phyloP scores from a whole-genome alignment of 2,888 invertebrate species.

The Caenorhabditis angaria region DNA sequence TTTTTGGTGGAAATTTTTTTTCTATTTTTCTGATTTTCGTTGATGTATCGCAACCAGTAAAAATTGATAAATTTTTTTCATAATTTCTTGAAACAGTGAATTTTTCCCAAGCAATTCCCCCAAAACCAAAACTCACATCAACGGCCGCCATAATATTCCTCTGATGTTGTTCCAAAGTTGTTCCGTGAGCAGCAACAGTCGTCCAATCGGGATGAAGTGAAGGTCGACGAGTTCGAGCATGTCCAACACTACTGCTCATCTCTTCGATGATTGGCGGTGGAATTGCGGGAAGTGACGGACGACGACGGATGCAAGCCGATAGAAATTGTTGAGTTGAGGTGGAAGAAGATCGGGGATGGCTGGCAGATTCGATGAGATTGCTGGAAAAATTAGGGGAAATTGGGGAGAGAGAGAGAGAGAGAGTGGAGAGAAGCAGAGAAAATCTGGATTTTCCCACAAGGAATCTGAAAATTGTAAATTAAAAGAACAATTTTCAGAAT shows the following conservation, averaged over 20 bases:
- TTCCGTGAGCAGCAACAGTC: background rate
- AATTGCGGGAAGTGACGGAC: slow-evolving; percentile 52
- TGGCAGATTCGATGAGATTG: background rate
- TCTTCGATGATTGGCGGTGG: slow-evolving; percentile 43
- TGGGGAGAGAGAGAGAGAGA: too few species aligned
- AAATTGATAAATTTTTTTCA: background rate
- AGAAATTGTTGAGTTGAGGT: slow-evolving; percentile 5
- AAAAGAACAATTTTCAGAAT: too few species aligned
- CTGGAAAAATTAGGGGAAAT: slow-evolving; percentile 6
- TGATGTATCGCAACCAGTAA: background rate
- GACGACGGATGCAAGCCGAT: slow-evolving; percentile 15
- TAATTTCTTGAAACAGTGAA: background rate
- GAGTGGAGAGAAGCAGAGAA: too few species aligned
- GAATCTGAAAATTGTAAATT: too few species aligned
- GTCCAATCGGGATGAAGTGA: slow-evolving; percentile 43
- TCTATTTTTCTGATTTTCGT: background rate
- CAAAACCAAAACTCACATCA: slow-evolving; percentile 26
- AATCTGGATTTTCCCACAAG: too few species aligned
- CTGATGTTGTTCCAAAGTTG: slow-evolving; percentile 17
- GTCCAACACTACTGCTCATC: slow-evolving; percentile 53
- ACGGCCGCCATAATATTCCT: slow-evolving; percentile 10
- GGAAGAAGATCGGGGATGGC: background rate
- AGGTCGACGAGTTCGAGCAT: slow-evolving; percentile 42
- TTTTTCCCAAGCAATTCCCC: background rate
- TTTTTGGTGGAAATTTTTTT: background rate